Percentiles rank a stretch among this genome's conserved stretches.
Evolutionary conservation across 2,888 invertebrate genomes (phyloP).

Genomic region (Catocala nupta): DNA sequence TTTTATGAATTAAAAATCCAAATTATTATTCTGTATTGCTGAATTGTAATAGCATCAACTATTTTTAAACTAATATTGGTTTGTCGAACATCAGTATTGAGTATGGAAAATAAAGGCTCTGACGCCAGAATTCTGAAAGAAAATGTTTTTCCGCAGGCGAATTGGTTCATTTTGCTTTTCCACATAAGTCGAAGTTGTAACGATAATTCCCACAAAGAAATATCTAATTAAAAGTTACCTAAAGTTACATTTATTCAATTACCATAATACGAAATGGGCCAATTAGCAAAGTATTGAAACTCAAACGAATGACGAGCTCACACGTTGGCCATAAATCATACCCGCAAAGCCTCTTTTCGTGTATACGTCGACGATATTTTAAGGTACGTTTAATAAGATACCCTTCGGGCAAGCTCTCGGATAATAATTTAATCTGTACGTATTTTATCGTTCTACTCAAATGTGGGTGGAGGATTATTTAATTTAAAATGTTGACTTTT

Average conservation of each 20-base stretch:
- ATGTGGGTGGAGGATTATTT: constrained; percentile 18
- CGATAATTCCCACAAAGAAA: constrained; percentile 13
- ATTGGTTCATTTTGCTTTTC: too few relatives aligned
- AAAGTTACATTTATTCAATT: constrained; percentile 42
- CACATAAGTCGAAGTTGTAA: too few relatives aligned
- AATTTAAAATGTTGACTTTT: constrained; percentile 21
- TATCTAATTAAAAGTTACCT: constrained; percentile 45
- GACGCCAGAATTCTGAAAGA: too few relatives aligned
- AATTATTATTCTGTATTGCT: too few relatives aligned
- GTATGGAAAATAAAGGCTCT: too few relatives aligned
- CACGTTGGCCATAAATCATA: constrained; percentile 37
- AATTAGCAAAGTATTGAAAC: constrained; percentile 49
- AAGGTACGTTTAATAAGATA: constrained; percentile 42
- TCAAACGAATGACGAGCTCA: constrained; percentile 9
- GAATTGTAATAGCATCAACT: too few relatives aligned
- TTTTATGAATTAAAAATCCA: too few relatives aligned
- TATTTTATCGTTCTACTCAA: constrained; percentile 49
- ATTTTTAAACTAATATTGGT: too few relatives aligned
- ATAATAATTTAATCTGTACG: constrained; percentile 62
- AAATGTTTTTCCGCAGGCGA: too few relatives aligned
- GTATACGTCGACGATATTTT: constrained; percentile 45
- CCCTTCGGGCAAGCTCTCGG: constrained; percentile 43
- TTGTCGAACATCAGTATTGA: too few relatives aligned
- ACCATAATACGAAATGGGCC: constrained; percentile 38
- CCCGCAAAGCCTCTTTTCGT: constrained; percentile 22